Conservation (phyloP, 2,797 vertebrate species). For the Numenius phaeopus region DNA sequence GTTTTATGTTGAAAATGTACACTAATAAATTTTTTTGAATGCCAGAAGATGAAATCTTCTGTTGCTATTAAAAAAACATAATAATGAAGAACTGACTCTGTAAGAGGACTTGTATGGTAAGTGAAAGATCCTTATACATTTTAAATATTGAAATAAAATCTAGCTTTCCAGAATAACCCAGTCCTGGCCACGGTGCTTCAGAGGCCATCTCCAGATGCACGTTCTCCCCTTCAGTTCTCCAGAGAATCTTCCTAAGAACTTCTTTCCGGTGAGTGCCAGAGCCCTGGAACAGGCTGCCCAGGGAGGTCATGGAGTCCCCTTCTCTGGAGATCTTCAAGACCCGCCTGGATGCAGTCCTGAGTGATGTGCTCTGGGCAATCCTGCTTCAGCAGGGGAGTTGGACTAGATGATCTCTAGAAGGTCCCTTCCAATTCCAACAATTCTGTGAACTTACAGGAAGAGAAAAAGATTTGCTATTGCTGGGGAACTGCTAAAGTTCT, state of each 20-base stretch:
- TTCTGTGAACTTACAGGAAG: background rate
- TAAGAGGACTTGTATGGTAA: background rate
- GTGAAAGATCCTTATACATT: background rate
- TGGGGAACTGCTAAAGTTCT: background rate
- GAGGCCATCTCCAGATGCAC: background rate
- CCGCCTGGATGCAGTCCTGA: too few species aligned
- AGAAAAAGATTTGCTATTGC: background rate
- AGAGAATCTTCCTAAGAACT: background rate
- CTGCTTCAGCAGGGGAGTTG: too few species aligned
- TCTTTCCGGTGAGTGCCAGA: too few species aligned
- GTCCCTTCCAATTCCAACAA: too few species aligned
- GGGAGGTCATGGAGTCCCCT: too few species aligned
- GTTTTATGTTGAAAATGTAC: background rate
- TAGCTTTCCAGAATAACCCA: background rate
- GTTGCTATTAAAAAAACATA: background rate
- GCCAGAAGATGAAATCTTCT: background rate
- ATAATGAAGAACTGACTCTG: background rate
- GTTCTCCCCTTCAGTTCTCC: background rate
- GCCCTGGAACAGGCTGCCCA: too few species aligned
- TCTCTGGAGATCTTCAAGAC: too few species aligned
- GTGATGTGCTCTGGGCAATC: too few species aligned
- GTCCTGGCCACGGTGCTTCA: background rate
- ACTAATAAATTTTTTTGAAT: background rate
- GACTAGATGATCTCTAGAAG: too few species aligned
- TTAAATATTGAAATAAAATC: background rate